Conservation (phyloP, 2,113 vertebrate genomes). For the Pristiophorus japonicus region DNA sequence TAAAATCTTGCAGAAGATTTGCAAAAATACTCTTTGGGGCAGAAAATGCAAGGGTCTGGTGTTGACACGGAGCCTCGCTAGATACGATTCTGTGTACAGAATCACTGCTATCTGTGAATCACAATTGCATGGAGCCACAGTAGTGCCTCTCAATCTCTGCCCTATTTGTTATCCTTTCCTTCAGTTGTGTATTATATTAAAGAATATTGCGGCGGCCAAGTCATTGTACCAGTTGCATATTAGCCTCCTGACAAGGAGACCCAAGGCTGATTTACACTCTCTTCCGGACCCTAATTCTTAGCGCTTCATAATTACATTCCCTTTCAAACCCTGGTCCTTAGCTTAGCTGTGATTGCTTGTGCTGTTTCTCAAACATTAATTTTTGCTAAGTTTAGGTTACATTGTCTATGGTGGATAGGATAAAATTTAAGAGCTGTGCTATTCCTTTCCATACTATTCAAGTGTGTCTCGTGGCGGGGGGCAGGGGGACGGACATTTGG, state of each 20-base stretch:
- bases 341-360: not conserved
- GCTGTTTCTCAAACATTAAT: not conserved
- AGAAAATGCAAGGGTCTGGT: not conserved
- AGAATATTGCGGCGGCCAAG: not conserved
- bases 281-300: not conserved
- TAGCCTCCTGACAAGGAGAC: not conserved
- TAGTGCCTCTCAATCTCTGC: not conserved
- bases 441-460: not conserved
- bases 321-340: not conserved
- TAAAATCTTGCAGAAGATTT: not conserved
- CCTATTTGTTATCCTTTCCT: not conserved
- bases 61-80: not conserved
- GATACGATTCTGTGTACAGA: not conserved
- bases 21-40: not conserved
- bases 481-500: too few species aligned
- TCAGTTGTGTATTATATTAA: not conserved
- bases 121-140: not conserved
- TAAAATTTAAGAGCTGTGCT: not conserved
- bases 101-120: not conserved
- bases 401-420: not conserved
- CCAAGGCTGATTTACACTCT: not conserved
- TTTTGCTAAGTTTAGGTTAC: not conserved
- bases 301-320: not conserved
- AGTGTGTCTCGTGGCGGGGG: not conserved
- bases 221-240: not conserved